Evolutionary conservation across 2,797 vertebrate genomes (phyloP).

Genomic region (Microchirus variegatus): DNA sequence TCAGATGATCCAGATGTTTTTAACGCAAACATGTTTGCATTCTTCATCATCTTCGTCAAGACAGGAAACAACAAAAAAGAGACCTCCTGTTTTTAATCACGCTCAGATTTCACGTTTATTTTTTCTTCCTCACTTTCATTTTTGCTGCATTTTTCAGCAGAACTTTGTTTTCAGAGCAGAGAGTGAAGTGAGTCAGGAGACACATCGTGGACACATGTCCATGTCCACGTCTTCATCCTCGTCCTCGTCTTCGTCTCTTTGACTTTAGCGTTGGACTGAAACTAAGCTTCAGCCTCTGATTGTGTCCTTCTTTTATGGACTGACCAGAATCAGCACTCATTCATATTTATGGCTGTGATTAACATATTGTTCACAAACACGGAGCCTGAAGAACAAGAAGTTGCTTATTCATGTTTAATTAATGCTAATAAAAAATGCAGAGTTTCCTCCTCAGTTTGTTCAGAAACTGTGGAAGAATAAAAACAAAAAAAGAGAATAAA

Average conservation of each 20-base stretch:
- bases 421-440: conserved; percentile 71
- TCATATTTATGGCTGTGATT: conserved; percentile 71
- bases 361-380: conserved; percentile 68
- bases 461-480: conserved; percentile 10
- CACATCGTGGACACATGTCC: conserved; percentile 16
- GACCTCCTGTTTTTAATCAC: conserved; percentile 11
- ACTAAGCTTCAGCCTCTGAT: conserved; percentile 13
- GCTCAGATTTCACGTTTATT: conserved; percentile 21
- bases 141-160: conserved; percentile 16
- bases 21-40: conserved; percentile 20
- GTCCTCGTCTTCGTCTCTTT: no score
- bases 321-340: conserved; percentile 40
- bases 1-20: conserved; percentile 65
- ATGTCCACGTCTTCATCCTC: no score
- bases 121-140: neutral
- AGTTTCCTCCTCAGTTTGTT: conserved; percentile 14
- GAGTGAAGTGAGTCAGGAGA: conserved; percentile 17
- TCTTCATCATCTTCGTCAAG: conserved; percentile 43
- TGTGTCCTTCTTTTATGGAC: conserved; percentile 15
- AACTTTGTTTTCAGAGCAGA: conserved; percentile 32
- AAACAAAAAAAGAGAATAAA: neutral
- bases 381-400: conserved; percentile 68
- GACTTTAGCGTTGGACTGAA: neutral
- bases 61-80: conserved; percentile 38
- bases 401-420: conserved; percentile 81